Evolutionary conservation across 2,113 vertebrate species (phyloP).

Genomic region (Dipodomys spectabilis): DNA sequence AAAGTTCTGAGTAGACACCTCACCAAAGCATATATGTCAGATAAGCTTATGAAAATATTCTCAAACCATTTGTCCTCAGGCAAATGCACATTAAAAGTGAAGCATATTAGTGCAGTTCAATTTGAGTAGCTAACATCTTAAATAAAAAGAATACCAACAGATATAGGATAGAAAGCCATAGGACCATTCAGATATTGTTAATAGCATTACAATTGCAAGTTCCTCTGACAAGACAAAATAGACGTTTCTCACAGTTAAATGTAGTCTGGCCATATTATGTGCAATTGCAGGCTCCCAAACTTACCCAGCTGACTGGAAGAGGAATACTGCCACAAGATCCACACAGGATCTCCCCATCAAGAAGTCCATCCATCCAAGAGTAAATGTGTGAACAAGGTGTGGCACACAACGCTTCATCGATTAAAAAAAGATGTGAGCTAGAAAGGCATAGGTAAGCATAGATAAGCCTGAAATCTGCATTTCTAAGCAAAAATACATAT

Average conservation of each 20-base stretch:
- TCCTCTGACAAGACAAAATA: neutral
- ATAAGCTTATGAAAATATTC: neutral
- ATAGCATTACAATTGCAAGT: neutral
- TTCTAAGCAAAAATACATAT: neutral
- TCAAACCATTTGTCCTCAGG: neutral
- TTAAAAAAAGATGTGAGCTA: neutral
- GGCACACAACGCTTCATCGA: neutral
- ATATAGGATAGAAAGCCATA: neutral
- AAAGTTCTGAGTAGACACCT: neutral
- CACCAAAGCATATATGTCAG: neutral
- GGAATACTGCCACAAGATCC: neutral
- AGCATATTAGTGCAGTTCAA: neutral
- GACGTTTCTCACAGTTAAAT: neutral
- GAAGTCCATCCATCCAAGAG: neutral
- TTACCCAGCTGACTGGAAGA: neutral
- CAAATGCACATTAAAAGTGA: neutral
- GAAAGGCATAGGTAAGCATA: neutral
- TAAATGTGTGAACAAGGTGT: neutral
- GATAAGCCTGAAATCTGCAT: neutral
- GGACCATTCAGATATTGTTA: neutral
- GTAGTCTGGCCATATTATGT: neutral
- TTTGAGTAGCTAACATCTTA: neutral
- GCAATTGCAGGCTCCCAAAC: neutral
- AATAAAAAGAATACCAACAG: neutral
- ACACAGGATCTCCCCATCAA: neutral